Evolutionary conservation across 2,888 invertebrate species (phyloP), one percentile per base, ranked within the genome.

Genomic region (Leptogaster cylindrica): DNA sequence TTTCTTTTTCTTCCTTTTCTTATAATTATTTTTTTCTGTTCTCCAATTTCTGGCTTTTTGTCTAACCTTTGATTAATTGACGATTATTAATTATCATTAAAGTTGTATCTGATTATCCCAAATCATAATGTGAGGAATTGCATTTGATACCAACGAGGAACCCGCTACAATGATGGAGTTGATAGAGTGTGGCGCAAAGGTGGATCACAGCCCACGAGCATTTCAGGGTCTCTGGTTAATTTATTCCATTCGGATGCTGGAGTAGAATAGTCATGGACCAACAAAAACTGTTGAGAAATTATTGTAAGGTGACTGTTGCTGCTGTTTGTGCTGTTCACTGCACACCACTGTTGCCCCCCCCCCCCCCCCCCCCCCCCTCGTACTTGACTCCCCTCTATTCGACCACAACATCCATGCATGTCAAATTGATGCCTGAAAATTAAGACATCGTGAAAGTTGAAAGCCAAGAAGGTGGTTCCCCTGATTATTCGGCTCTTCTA

Each of bases 71-170:
- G 46, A 64, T 64, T 46, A 64, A 64, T 64, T 48, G 64, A 64
- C 44, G 31, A 33, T 28, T 64, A 64, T 64, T 64, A 64, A 64
- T 64, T 64, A 64, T 64, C 64, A 64, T 64, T 64, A 64, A 31
- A 64, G 33, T 28, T 48, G 31, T 48, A 48, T 64, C 64, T 64
- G 48, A 64, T 64, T 64, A 46, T 48, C 18, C 41, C 33, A 20
- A 48, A 33, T 33, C 23, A 18, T 44, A n/a, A 8, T 48, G 23
- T 46, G 48, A 64, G n/a, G 18, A 48, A 64, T 52, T 44, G 31
- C 33, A 14, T 31, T 23, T 48, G 64, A 46, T 48, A 48, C 23
- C 31, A 12, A n/a, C n/a, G n/a, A n/a, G 64, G 33, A 20, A 18
- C 63, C 55, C 23, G 10, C 48, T 6, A 31, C 8, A 28, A 44